Base-by-base conservation (phyloP, 1,140 invertebrate species). In the Neelides sp. region DNA sequence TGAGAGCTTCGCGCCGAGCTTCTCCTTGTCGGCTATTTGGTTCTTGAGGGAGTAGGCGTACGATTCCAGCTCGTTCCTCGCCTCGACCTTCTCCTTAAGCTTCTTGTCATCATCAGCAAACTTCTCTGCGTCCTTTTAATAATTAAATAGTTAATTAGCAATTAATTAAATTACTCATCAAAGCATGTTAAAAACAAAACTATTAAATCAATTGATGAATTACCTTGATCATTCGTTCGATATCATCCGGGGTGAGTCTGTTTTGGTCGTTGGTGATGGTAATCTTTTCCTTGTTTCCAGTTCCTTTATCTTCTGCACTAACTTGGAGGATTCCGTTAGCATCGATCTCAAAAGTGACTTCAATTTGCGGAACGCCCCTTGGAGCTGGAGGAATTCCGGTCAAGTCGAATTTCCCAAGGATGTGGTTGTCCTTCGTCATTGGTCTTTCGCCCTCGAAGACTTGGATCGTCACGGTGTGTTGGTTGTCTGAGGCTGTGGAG, bases 381-480 rank as follows among this genome's bases (percentile, higher is more conserved):
- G 93, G 93, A 39, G 94, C 93, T 32, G 93, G 93, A 55, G 95
- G 94, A 58, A 99, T 95, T 42, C 93, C 95, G 54, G 92, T 98
- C 23, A 99, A 70, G 68, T 98, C 95, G 69, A 99, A 99, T 70
- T 98, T 97, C 52, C 93, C 93, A 26, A 97, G 74, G 44, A 92
- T 72, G 72, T 98, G 93, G 69, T 98, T 98, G 67, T 98, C 95
- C 71, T 98, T 98, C 52, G 94, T 98, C 94, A 98, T 96, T 24
- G 94, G 89, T 65, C 95, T 81, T 73, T 99, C 95, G 64, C 95
- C 92, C 73, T 96, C 91, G 66, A 82, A 94, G 0, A 95, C 89
- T 71, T 97, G 92, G 66, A 98, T 99, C 32, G 93, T 97, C 5
- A 99, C 95, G 19, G 93, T 97, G 70, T 95, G 89, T 66, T 99